Base-by-base conservation (phyloP, 2,888 invertebrate species). In the Orgyia antiqua region DNA sequence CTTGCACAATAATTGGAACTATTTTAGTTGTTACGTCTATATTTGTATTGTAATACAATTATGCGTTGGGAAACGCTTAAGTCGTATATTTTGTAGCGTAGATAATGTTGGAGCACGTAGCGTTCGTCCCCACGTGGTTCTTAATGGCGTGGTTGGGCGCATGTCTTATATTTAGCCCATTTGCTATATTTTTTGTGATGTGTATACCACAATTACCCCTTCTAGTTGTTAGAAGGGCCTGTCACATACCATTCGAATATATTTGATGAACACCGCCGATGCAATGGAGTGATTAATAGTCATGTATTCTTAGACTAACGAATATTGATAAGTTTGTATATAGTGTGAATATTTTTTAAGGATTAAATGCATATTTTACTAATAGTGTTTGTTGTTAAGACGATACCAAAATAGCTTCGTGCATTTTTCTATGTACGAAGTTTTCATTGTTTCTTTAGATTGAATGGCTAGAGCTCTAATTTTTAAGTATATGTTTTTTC, bases 171-270 rank as follows among this genome's bases (percentile, higher is more conserved):
- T 89, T 92, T 55, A 91, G 92, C 48, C 92, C 92, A 20, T 79
- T 90, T 51, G 87, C 90, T 40, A 76, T 92, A 53, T 87, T 92
- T 54, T 88, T 91, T 62, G 87, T 91, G 44, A 79, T 92, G 37
- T 90, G 90, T 62, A 74, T 92, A 48, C 92, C 93, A 32, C 91
- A 92, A 61, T 74, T 92, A 58, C 92, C 92, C 36, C 88, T 92
- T 51, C 74, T 92, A 54, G 80, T 92, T 53, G 72, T 92, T 32
- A 87, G 91, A 48, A 87, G 91, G 62, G 87, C 90, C 50, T 90
- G 89, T 55, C 88, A 89, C 68, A 90, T 91, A 68, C 91, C 90
- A 4, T 89, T 91, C 51, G 91, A 91, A 66, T 89, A 91, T 55
- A 88, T 89, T 58, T 89, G 61, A 89, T 24, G 1, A 13, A 12